Conservation (phyloP, 2,888 invertebrate genomes). For the Ommatoiulus sabulosus region DNA sequence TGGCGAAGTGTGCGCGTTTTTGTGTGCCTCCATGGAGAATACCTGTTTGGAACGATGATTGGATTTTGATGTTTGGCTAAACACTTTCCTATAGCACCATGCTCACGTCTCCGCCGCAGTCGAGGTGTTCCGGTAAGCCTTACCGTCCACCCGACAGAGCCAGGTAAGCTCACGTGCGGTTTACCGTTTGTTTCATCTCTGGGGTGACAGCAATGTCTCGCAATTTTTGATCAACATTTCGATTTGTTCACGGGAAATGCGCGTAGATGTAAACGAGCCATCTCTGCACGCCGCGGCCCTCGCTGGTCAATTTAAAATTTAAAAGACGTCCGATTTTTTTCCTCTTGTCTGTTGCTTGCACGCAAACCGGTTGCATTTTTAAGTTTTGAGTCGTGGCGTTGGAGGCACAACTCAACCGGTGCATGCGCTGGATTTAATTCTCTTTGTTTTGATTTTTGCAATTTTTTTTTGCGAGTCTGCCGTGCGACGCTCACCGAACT, state of each 20-base stretch:
- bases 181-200: not conserved
- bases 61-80: not conserved
- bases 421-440: not conserved
- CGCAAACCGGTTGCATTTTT: conserved; percentile 18
- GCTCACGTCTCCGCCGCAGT: not conserved
- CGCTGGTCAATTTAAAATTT: not conserved
- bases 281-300: not conserved
- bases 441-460: not conserved
- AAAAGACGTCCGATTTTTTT: not conserved
- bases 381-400: not conserved
- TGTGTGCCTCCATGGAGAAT: not conserved
- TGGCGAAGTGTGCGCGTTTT: conserved; percentile 15
- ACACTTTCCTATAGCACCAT: not conserved
- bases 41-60: not conserved
- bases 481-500: not conserved
- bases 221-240: not conserved
- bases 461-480: not conserved
- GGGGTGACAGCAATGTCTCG: not conserved
- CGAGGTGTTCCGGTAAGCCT: not conserved
- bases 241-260: not conserved
- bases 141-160: conserved; percentile 19
- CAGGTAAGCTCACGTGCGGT: conserved; percentile 34
- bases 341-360: not conserved
- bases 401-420: not conserved
- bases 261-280: not conserved